Percentiles rank a stretch among this genome's conserved stretches.
phyloP scores from a whole-genome alignment of 1,140 invertebrate species.

The Radopholus similis region DNA sequence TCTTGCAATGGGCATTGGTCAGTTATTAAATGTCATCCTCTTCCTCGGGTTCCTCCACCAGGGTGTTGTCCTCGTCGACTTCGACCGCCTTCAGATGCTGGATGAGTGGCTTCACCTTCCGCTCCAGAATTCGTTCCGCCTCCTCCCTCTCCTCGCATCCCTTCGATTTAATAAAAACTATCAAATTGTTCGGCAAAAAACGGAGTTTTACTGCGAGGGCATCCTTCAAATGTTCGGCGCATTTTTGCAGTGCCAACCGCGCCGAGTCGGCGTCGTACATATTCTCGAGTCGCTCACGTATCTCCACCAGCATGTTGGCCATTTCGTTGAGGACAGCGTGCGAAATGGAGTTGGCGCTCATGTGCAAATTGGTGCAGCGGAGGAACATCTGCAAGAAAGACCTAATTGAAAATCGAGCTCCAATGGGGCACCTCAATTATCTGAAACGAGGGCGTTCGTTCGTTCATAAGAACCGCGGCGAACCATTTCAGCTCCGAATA shows the following conservation, averaged over 20 bases:
- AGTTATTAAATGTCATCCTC: too few species aligned
- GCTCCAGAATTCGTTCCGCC: background rate
- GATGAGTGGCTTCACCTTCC: background rate
- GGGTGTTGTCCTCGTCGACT: too few species aligned
- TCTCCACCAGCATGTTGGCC: background rate
- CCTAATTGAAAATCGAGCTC: background rate
- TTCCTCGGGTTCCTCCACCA: too few species aligned
- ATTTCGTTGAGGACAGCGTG: slow-evolving; percentile 6
- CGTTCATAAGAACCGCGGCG: background rate
- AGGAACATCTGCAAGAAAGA: slow-evolving; percentile 29
- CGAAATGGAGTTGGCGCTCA: slow-evolving; percentile 6
- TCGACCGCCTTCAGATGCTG: slow-evolving; percentile 5
- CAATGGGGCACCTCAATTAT: slow-evolving; percentile 6
- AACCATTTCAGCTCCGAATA: slow-evolving; percentile 16
- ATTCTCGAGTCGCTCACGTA: slow-evolving; percentile 4
- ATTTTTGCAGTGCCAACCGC: slow-evolving; percentile 7
- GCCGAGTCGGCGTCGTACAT: slow-evolving; percentile 2
- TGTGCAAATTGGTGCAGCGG: slow-evolving; percentile 21
- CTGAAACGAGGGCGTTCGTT: slow-evolving; percentile 2
- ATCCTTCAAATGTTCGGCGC: background rate
- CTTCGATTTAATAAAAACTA: background rate
- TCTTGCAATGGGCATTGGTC: too few species aligned
- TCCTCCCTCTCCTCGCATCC: background rate
- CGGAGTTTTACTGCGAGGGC: background rate
- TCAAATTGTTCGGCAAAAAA: background rate